Evolutionary conservation across 2,888 invertebrate genomes (phyloP).

Genomic region (Hemithea aestivaria): DNA sequence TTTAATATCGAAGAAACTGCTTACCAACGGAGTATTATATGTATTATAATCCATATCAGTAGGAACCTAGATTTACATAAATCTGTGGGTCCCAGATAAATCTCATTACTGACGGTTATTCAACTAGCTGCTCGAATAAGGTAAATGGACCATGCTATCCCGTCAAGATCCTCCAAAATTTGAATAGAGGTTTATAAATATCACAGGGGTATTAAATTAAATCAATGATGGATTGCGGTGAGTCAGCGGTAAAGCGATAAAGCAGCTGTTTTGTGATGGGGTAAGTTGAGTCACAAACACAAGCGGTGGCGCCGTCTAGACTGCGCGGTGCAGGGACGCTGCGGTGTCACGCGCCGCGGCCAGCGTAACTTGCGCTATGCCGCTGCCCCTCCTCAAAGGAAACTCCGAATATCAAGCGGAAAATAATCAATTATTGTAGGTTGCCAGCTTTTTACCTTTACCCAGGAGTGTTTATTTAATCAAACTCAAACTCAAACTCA

Average conservation of each 20-base stretch:
- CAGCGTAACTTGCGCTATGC: slow-evolving; percentile 27
- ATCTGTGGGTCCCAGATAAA: slow-evolving; percentile 9
- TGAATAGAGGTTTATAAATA: slow-evolving; percentile 26
- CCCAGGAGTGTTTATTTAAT: no score
- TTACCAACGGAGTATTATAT: slow-evolving; percentile 11
- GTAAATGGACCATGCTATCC: slow-evolving; percentile 12
- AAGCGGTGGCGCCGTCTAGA: slow-evolving; percentile 50
- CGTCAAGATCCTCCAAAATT: slow-evolving; percentile 20
- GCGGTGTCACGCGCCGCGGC: slow-evolving; percentile 29
- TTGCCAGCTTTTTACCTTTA: no score
- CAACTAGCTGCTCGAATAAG: slow-evolving; percentile 18
- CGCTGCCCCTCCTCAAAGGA: no score
- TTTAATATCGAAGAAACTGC: no score
- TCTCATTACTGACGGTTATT: slow-evolving; percentile 17
- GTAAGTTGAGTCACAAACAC: slow-evolving; percentile 36
- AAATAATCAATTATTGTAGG: no score
- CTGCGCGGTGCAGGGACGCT: slow-evolving; percentile 38
- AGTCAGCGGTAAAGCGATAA: slow-evolving; percentile 47
- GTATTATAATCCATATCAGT: slow-evolving; percentile 11
- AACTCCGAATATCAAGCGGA: no score
- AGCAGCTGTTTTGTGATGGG: slow-evolving; percentile 44
- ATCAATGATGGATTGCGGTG: slow-evolving; percentile 44
- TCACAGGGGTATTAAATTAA: slow-evolving; percentile 32
- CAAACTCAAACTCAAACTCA: no score
- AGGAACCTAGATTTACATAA: slow-evolving; percentile 14